Evolutionary conservation across 2,888 invertebrate species (phyloP).

Genomic region (Drosophila barbarae): DNA sequence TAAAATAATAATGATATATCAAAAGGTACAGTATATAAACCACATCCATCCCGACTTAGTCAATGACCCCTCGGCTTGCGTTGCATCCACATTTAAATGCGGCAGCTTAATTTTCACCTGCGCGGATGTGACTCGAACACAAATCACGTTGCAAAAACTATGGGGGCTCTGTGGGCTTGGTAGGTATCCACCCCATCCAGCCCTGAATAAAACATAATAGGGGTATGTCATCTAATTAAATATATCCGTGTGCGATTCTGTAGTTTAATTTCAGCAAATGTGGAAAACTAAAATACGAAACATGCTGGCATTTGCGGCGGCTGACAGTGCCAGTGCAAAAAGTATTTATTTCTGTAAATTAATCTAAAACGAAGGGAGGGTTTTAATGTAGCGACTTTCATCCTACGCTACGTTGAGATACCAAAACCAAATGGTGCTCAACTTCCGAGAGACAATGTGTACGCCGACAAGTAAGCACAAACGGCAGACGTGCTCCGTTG

Average conservation of each 20-base stretch:
- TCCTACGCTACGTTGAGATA: too few species aligned
- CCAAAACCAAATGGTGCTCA: conserved; percentile 2
- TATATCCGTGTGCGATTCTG: conserved; percentile 63
- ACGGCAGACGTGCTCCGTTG: conserved; percentile 32
- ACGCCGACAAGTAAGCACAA: conserved; percentile 33
- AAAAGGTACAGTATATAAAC: background rate
- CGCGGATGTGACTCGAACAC: conserved; percentile 42
- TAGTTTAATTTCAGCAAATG: conserved; percentile 60
- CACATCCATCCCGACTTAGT: conserved; percentile 1
- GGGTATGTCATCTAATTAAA: conserved; percentile 67
- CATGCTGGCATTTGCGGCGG: conserved; percentile 15
- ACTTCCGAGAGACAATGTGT: conserved; percentile 46
- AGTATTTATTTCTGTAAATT: conserved; percentile 5
- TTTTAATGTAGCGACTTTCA: background rate
- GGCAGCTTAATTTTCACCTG: conserved; percentile 49
- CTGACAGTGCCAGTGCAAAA: conserved; percentile 14
- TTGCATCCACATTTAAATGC: conserved; percentile 40
- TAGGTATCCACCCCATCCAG: background rate
- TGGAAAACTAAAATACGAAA: conserved; percentile 61
- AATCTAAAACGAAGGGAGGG: background rate
- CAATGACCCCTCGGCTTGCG: conserved; percentile 5
- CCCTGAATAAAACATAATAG: conserved; percentile 55
- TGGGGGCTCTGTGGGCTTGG: background rate
- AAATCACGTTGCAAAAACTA: conserved; percentile 47
- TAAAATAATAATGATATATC: background rate